phyloP scores from a whole-genome alignment of 2,888 invertebrate genomes.

The Agrenia bidenticulata region DNA sequence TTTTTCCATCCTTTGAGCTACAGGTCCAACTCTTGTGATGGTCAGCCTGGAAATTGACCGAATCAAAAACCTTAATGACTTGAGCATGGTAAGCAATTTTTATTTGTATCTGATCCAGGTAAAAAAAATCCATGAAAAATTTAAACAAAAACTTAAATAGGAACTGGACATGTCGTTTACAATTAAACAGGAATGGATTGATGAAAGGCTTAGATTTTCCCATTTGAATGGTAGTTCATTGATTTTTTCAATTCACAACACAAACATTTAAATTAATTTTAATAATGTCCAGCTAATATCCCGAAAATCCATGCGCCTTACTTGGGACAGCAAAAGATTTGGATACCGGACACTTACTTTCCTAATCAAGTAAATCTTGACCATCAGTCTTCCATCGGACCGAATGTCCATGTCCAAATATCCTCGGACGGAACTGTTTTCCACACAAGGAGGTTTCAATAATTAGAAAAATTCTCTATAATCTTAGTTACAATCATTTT shows the following conservation, averaged over 20 bases:
- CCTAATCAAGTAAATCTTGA: too few species aligned
- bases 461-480: too few species aligned
- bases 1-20: too few species aligned
- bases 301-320: not conserved
- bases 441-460: not conserved
- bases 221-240: slow-evolving; percentile 2
- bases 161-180: not conserved
- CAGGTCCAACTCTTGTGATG: not conserved
- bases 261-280: not conserved
- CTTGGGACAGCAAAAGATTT: not conserved
- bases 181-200: slow-evolving; percentile 1
- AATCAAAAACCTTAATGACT: not conserved
- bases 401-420: not conserved
- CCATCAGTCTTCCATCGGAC: not conserved
- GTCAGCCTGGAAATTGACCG: not conserved
- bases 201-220: not conserved
- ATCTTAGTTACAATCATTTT: too few species aligned
- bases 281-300: not conserved
- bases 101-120: too few species aligned
- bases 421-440: not conserved
- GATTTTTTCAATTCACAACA: too few species aligned
- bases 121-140: not conserved
- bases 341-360: not conserved
- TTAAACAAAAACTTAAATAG: not conserved
- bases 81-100: not conserved